phyloP scores from a whole-genome alignment of 2,888 invertebrate species.

The Gerris lacustris region DNA sequence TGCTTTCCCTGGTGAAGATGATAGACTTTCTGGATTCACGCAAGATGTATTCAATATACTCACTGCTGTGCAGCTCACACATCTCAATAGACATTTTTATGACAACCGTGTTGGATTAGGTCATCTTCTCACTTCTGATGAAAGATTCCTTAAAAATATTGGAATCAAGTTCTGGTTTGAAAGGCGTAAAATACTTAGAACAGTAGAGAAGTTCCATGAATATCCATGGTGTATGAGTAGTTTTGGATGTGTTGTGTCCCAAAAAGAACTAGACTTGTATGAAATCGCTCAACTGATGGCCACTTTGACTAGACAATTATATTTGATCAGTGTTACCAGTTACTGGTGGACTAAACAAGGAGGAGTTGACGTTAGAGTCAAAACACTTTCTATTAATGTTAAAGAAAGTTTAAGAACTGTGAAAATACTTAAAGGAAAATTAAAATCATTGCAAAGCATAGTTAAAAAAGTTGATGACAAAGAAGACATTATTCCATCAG shows the following conservation, averaged over 20 bases:
- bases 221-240: constrained; percentile 25
- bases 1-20: constrained; percentile 20
- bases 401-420: constrained; percentile 15
- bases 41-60: constrained; percentile 22
- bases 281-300: constrained; percentile 14
- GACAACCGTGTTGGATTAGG: constrained; percentile 24
- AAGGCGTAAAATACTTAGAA: constrained; percentile 20
- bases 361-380: constrained; percentile 7
- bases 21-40: constrained; percentile 24
- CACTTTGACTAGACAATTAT: constrained; percentile 21
- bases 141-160: constrained; percentile 22
- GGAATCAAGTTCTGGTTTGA: constrained; percentile 26
- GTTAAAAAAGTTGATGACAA: constrained; percentile 19
- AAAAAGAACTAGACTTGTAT: constrained; percentile 14
- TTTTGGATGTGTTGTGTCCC: constrained; percentile 17
- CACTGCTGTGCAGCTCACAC: constrained; percentile 20
- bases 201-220: constrained; percentile 26
- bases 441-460: constrained; percentile 8
- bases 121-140: constrained; percentile 25
- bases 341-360: constrained; percentile 19
- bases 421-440: constrained; percentile 17
- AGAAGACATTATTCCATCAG: constrained; percentile 20
- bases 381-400: constrained; percentile 13
- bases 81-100: constrained; percentile 18
- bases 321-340: constrained; percentile 20